These are phyloP conservation scores for Lepidothrix coronata DNA, from an alignment of 2,113 vertebrate species.

Conservation along the genomic window DNA sequence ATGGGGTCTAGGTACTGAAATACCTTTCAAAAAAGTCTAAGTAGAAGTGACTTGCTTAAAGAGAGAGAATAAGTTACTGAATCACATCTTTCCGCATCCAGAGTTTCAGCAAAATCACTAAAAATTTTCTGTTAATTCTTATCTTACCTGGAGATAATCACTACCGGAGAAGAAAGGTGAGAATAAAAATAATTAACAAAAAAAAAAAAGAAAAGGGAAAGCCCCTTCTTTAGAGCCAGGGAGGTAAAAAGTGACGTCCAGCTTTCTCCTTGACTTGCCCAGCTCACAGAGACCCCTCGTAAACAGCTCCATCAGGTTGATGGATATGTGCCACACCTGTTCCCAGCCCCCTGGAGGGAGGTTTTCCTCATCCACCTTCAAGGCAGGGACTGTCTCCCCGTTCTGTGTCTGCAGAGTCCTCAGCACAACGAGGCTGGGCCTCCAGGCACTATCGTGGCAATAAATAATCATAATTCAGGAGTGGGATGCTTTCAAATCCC, in stretches of 20 bases:
- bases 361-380: constrained; percentile 34
- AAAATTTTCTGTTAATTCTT: neutral
- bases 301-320: neutral
- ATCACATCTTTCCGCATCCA: neutral
- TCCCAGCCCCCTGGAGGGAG: constrained; percentile 31
- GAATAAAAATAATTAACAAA: neutral
- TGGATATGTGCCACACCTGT: constrained; percentile 32
- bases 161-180: neutral
- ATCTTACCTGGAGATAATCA: constrained; percentile 29
- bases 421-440: neutral
- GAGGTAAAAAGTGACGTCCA: neutral
- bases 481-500: neutral
- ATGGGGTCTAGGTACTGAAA: neutral
- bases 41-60: neutral
- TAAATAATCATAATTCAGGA: constrained; percentile 59
- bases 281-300: neutral
- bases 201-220: neutral
- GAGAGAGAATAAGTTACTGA: neutral
- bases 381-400: constrained; percentile 16
- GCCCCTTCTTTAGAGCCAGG: neutral
- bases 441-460: neutral
- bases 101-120: neutral
- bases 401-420: neutral
- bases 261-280: neutral
- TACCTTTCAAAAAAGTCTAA: neutral